phyloP scores from a whole-genome alignment of 1,140 invertebrate species.

The Lepidurus apus region DNA sequence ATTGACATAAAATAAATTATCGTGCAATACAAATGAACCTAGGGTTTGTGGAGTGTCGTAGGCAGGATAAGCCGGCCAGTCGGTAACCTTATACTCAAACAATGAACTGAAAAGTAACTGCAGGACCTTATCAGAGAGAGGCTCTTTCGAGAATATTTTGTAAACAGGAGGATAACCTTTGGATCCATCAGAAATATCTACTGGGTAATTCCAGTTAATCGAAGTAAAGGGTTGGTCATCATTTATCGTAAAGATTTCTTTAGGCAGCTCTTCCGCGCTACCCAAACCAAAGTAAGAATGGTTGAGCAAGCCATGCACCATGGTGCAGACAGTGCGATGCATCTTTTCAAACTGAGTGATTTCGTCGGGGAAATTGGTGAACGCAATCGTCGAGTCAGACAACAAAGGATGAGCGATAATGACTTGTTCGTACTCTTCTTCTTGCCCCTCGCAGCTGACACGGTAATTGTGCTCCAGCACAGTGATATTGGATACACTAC shows the following conservation, averaged over 20 bases:
- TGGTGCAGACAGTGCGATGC: conserved; percentile 55
- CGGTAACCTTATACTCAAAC: conserved; percentile 43
- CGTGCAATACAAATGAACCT: conserved; percentile 53
- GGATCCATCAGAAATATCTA: conserved; percentile 33
- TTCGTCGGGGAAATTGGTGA: conserved; percentile 45
- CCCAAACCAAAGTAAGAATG: conserved; percentile 47
- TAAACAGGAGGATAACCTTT: conserved; percentile 44
- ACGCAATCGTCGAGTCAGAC: conserved; percentile 45
- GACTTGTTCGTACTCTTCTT: conserved; percentile 52
- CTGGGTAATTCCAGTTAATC: conserved; percentile 39
- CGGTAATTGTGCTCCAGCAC: not conserved
- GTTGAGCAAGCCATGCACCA: conserved; percentile 53
- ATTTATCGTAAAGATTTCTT: conserved; percentile 51
- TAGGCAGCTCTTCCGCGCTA: conserved; percentile 40
- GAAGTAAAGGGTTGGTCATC: conserved; percentile 46
- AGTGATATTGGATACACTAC: conserved; percentile 42
- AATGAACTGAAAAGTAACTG: conserved; percentile 50
- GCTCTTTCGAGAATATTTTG: conserved; percentile 55
- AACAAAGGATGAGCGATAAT: conserved; percentile 56
- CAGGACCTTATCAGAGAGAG: conserved; percentile 47
- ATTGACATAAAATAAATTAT: conserved; percentile 59
- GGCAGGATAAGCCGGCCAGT: conserved; percentile 61
- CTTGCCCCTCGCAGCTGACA: not conserved
- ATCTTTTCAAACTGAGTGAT: conserved; percentile 45
- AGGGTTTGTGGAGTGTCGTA: conserved; percentile 48